phyloP scores from a whole-genome alignment of 1,140 invertebrate genomes.

The Hydropsyche tenuis region DNA sequence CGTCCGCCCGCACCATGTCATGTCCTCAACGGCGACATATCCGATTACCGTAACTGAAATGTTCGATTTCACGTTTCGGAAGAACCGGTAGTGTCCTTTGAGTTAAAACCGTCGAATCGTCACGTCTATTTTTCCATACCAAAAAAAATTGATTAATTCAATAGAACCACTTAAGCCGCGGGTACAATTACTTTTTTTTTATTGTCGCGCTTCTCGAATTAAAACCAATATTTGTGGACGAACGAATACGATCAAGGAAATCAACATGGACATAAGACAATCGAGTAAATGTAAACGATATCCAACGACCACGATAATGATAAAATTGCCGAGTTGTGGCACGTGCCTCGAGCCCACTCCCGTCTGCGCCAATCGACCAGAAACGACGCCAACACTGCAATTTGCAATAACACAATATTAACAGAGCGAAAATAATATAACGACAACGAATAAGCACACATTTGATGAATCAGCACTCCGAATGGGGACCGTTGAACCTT shows the following conservation, averaged over 20 bases:
- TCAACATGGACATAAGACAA: no score
- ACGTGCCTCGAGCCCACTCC: not conserved
- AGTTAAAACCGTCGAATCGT: no score
- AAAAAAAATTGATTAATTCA: no score
- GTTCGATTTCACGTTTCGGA: not conserved
- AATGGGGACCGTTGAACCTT: slow-evolving; percentile 1
- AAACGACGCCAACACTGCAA: slow-evolving; percentile 12
- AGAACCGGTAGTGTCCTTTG: no score
- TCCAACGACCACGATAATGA: no score
- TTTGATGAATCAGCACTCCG: not conserved
- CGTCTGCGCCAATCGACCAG: not conserved
- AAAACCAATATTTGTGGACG: no score
- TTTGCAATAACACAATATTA: slow-evolving; percentile 1
- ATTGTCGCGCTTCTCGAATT: no score
- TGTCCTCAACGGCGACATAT: slow-evolving; percentile 19
- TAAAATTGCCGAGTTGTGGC: not conserved
- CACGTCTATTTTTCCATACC: no score
- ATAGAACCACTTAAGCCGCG: no score
- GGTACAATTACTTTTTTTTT: no score
- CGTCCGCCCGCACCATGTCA: slow-evolving; percentile 31
- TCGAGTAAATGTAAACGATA: no score
- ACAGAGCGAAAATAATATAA: not conserved
- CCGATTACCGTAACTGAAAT: slow-evolving; percentile 12
- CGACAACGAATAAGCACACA: not conserved
- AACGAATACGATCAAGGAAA: no score